Conservation (phyloP, 2,113 vertebrate genomes). For the Phycodurus eques region DNA sequence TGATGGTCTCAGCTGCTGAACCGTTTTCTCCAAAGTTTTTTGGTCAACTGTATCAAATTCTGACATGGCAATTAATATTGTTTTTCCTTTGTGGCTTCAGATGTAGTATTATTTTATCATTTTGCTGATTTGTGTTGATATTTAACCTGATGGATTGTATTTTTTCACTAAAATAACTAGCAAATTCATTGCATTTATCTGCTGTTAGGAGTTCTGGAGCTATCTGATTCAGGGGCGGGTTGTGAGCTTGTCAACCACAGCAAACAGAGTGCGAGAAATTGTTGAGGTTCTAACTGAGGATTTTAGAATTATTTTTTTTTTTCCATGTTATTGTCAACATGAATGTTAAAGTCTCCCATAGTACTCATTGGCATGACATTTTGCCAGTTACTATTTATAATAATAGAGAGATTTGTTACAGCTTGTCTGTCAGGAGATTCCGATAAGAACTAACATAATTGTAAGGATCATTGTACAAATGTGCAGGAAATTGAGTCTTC, state of each 20-base stretch:
- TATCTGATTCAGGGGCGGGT: too few relatives aligned
- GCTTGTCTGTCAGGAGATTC: slow-evolving; percentile 29
- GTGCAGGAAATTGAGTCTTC: slow-evolving; percentile 63
- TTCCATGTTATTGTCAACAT: too few relatives aligned
- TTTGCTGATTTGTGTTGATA: neutral
- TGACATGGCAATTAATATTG: neutral
- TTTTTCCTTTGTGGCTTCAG: neutral
- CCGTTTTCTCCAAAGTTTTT: too few relatives aligned
- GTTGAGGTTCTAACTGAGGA: too few relatives aligned
- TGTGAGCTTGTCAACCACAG: too few relatives aligned
- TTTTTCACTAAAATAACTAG: too few relatives aligned
- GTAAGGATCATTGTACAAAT: slow-evolving; percentile 57
- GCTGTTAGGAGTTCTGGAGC: too few relatives aligned
- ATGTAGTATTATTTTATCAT: neutral
- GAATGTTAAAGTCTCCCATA: neutral
- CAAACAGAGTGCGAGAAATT: too few relatives aligned
- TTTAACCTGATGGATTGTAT: too few relatives aligned
- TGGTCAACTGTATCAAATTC: too few relatives aligned
- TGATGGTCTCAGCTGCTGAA: too few relatives aligned
- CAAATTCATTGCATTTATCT: too few relatives aligned
- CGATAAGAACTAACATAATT: slow-evolving; percentile 55
- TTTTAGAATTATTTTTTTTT: neutral
- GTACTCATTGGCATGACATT: slow-evolving; percentile 22
- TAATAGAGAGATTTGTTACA: slow-evolving; percentile 25
- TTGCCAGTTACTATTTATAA: slow-evolving; percentile 37